A percentile compares a stretch with the other conserved stretches of the same genome.
These are phyloP conservation scores for Zaprionus tsacasi DNA, from an alignment of 1,140 invertebrate species.

Conservation along the genomic window DNA sequence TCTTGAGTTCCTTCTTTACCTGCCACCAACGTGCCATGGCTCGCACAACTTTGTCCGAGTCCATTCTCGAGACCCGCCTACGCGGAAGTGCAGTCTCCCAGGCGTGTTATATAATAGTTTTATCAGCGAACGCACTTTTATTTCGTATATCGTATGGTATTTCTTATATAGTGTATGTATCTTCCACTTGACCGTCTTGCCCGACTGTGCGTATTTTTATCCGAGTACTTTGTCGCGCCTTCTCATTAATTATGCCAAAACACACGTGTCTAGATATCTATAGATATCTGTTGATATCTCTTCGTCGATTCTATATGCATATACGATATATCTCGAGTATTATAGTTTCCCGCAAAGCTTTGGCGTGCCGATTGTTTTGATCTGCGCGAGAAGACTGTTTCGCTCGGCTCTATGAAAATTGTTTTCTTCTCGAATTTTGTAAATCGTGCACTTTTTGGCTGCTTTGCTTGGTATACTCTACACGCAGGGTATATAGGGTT, in stretches of 20 bases:
- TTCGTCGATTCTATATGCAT: background rate
- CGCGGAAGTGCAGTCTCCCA: conserved; percentile 22
- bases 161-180: conserved; percentile 12
- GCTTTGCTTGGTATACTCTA: conserved; percentile 21
- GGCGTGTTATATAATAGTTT: conserved; percentile 60
- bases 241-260: conserved; percentile 50
- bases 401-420: conserved; percentile 61
- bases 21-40: conserved; percentile 84
- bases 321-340: background rate
- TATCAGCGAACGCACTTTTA: conserved; percentile 49
- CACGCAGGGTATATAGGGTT: background rate
- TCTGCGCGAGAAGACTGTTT: conserved; percentile 65
- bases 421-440: conserved; percentile 58
- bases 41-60: conserved; percentile 82
- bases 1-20: conserved; percentile 60
- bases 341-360: background rate
- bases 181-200: background rate
- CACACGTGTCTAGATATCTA: conserved; percentile 22
- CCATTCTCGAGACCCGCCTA: conserved; percentile 52
- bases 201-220: conserved; percentile 48
- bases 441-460: conserved; percentile 52
- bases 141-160: conserved; percentile 15
- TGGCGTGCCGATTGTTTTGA: conserved; percentile 48
- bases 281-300: conserved; percentile 4
- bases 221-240: background rate